phyloP scores from a whole-genome alignment of 2,113 vertebrate species.

The Gasterosteus aculeatus region DNA sequence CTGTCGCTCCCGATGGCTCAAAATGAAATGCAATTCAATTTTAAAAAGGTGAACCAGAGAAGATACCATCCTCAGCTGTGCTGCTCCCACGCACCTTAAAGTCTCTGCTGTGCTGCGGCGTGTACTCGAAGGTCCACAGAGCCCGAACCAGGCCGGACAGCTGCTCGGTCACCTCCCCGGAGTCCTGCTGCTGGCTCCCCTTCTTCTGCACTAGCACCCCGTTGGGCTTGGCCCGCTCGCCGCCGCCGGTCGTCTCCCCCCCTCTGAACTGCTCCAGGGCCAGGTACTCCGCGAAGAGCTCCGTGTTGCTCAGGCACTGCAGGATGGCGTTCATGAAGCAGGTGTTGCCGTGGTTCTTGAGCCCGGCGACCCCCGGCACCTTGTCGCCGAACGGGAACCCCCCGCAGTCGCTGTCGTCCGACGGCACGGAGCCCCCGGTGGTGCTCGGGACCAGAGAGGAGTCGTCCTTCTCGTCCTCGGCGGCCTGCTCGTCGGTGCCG shows the following conservation, averaged over 20 bases:
- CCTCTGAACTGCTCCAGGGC: conserved; percentile 90
- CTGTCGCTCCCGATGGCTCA: no score
- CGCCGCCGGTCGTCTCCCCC: conserved; percentile 38
- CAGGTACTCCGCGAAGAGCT: conserved; percentile 96
- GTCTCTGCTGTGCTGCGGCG: conserved; percentile 95
- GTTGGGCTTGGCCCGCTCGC: conserved; percentile 71
- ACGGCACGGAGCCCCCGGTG: conserved; percentile 67
- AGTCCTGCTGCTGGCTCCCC: conserved; percentile 44
- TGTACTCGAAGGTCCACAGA: conserved; percentile 98
- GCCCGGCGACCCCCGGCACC: conserved; percentile 91
- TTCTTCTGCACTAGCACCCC: conserved; percentile 74
- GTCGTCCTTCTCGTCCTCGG: conserved; percentile 79
- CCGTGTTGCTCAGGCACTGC: conserved; percentile 98
- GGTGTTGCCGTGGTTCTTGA: conserved; percentile 98
- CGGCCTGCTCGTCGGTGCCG: conserved; percentile 82
- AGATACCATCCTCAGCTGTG: neutral
- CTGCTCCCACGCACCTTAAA: conserved; percentile 87
- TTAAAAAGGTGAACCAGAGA: no score
- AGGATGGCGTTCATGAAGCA: conserved; percentile 99
- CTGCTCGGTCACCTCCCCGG: conserved; percentile 95
- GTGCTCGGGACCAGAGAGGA: conserved; percentile 75
- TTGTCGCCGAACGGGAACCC: conserved; percentile 79
- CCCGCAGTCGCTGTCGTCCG: conserved; percentile 78
- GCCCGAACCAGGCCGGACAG: conserved; percentile 94
- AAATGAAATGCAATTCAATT: no score